These are phyloP conservation scores for Falcunculus frontatus DNA, from an alignment of 2,113 vertebrate genomes.

Conservation along the genomic window DNA sequence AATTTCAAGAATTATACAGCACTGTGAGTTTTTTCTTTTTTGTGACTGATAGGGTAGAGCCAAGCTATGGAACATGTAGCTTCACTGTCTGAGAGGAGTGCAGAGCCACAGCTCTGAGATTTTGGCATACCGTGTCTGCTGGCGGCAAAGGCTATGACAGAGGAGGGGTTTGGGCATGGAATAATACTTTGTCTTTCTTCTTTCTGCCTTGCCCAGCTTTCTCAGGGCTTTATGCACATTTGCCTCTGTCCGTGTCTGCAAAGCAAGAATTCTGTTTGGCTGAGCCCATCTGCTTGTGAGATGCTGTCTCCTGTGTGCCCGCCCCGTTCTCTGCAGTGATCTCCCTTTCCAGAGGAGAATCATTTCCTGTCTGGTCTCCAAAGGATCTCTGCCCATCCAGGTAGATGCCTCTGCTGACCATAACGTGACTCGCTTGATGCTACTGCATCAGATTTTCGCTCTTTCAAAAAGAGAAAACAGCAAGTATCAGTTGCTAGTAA, in stretches of 20 bases:
- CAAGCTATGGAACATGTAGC: fast-evolving
- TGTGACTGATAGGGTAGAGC: neutral
- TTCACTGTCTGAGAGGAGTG: neutral
- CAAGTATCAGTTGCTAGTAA: neutral
- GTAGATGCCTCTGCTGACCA: neutral
- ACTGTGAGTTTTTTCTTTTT: neutral
- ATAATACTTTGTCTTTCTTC: neutral
- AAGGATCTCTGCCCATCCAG: neutral
- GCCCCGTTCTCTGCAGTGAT: neutral
- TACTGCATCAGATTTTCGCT: neutral
- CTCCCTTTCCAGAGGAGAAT: neutral
- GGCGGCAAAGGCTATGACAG: neutral
- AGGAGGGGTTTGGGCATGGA: neutral
- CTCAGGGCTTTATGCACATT: neutral
- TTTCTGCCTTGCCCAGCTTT: neutral
- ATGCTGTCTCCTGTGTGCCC: neutral
- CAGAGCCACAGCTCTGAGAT: neutral
- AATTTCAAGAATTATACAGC: neutral
- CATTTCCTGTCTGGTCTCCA: neutral
- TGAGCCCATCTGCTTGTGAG: neutral
- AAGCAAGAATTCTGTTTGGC: neutral
- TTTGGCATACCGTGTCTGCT: neutral
- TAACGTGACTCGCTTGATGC: neutral
- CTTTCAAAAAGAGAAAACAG: neutral
- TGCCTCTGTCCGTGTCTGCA: neutral